phyloP scores from a whole-genome alignment of 2,113 vertebrate genomes.

The Sitta europaea region DNA sequence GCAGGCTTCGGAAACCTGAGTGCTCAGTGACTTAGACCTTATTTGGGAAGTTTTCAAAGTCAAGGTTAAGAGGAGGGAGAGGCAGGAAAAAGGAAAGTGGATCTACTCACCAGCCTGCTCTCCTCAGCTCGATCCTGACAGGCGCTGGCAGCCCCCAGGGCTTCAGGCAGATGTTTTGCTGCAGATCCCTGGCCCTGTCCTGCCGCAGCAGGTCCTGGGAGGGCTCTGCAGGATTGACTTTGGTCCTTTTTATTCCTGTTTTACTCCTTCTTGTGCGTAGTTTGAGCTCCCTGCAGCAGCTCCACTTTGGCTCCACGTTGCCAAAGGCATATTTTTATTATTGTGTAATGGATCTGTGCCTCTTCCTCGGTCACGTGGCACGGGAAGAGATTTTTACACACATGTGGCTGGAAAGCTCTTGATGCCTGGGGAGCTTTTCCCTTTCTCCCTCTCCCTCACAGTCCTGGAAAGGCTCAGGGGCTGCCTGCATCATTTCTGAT shows the following conservation, averaged over 20 bases:
- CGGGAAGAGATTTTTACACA: neutral
- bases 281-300: slow-evolving; percentile 18
- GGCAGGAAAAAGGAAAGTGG: neutral
- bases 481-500: neutral
- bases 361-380: slow-evolving; percentile 70
- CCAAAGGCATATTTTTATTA: slow-evolving; percentile 75
- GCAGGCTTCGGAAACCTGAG: neutral
- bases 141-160: neutral
- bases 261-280: neutral
- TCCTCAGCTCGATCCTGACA: neutral
- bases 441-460: neutral
- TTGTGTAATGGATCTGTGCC: slow-evolving; percentile 69
- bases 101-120: slow-evolving; percentile 51
- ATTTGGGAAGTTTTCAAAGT: neutral
- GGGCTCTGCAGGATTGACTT: neutral
- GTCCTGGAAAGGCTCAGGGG: neutral
- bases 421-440: neutral
- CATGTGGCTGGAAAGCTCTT: slow-evolving; percentile 44
- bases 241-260: neutral
- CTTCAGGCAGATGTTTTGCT: slow-evolving; percentile 22
- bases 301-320: slow-evolving; percentile 13
- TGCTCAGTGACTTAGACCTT: neutral
- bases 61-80: neutral
- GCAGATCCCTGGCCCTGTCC: neutral
- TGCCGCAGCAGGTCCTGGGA: neutral